phyloP scores from a whole-genome alignment of 92 coral and sea anemone genomes.

The Parazoanthus darwini region DNA sequence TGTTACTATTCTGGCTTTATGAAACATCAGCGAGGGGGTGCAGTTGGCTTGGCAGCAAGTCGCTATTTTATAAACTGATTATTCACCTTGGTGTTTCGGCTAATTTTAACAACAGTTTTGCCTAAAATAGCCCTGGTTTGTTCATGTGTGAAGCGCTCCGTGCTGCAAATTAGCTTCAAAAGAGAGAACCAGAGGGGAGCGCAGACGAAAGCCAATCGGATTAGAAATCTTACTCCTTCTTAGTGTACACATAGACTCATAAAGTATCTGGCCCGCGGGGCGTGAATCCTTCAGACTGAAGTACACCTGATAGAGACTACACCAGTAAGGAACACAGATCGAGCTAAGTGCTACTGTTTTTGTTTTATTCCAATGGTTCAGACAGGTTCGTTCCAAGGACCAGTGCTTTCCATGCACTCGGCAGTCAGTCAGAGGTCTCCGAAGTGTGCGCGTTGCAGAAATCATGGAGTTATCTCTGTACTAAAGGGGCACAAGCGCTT shows the following conservation, averaged over 20 bases:
- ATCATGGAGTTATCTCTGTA: conserved; percentile 95
- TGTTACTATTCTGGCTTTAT: background rate
- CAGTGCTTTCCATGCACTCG: conserved; percentile 32
- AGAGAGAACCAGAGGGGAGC: conserved; percentile 21
- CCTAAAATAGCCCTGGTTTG: conserved; percentile 31
- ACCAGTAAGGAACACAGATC: background rate
- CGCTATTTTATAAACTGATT: background rate
- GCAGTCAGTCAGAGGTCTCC: conserved; percentile 78
- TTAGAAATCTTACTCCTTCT: conserved; percentile 6
- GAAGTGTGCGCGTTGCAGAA: conserved; percentile 97
- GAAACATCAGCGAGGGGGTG: conserved; percentile 35
- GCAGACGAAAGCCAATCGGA: conserved; percentile 2
- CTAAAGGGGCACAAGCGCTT: conserved; percentile 98
- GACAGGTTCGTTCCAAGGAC: conserved; percentile 45
- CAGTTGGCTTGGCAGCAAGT: conserved; percentile 9
- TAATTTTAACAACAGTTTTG: background rate
- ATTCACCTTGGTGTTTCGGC: background rate
- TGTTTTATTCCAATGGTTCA: conserved; percentile 40
- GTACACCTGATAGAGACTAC: conserved; percentile 6
- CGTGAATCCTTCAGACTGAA: conserved; percentile 9
- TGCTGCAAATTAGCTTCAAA: conserved; percentile 8
- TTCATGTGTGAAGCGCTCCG: conserved; percentile 27
- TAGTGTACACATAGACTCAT: conserved; percentile 21
- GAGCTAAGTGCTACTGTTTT: conserved; percentile 6
- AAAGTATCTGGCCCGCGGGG: conserved; percentile 22